Percentiles rank a stretch among this genome's conserved stretches.
These are phyloP conservation scores for Scytalopus superciliaris DNA, from an alignment of 2,113 vertebrate genomes.

Conservation along the genomic window DNA sequence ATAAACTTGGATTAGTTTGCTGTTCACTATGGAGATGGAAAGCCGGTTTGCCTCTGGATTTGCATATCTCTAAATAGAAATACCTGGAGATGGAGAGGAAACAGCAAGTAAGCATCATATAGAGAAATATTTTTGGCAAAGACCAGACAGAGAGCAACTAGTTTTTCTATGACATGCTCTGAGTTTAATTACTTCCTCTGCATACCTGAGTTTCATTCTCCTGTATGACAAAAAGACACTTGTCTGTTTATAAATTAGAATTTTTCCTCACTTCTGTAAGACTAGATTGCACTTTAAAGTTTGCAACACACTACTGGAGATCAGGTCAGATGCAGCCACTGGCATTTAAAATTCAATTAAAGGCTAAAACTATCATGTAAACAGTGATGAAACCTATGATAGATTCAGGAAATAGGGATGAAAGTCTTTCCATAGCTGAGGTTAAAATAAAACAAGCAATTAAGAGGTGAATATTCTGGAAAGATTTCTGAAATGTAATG, in stretches of 20 bases:
- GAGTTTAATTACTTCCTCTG: background rate
- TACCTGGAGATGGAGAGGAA: background rate
- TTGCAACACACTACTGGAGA: background rate
- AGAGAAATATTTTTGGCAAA: background rate
- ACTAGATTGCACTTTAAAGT: background rate
- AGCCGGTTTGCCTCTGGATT: background rate
- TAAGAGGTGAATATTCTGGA: background rate
- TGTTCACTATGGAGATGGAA: background rate
- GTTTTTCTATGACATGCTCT: background rate
- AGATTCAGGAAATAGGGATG: background rate
- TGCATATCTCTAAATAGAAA: background rate
- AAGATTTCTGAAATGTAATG: background rate
- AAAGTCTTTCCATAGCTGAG: background rate
- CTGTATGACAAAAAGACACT: background rate
- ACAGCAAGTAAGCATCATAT: background rate
- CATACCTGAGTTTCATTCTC: background rate
- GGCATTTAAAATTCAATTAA: conserved; percentile 23
- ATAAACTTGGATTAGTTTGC: background rate
- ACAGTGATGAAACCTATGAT: background rate
- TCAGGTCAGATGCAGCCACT: background rate
- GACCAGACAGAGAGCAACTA: background rate
- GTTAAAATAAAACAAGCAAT: background rate
- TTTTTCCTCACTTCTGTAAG: background rate
- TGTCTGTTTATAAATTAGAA: background rate
- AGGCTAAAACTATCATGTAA: background rate